Evolutionary conservation across 2,113 vertebrate genomes (phyloP).

Genomic region (Heterocephalus glaber): DNA sequence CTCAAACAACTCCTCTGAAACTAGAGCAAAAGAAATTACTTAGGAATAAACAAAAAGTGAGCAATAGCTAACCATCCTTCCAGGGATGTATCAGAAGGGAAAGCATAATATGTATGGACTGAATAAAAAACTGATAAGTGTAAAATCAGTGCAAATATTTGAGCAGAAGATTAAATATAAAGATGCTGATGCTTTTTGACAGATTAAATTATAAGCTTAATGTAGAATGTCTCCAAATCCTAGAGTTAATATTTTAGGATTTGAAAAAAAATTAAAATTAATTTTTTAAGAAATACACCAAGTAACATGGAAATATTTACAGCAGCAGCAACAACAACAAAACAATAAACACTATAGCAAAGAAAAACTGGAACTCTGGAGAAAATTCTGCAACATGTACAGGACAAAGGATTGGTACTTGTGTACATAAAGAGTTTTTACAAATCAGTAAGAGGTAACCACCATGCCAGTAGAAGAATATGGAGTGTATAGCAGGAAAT

Average conservation of each 20-base stretch:
- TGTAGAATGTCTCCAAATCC: neutral
- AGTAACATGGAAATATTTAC: neutral
- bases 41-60: neutral
- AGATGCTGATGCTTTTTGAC: neutral
- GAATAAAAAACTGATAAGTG: neutral
- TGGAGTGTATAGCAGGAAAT: neutral
- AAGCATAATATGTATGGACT: neutral
- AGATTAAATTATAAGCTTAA: neutral
- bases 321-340: neutral
- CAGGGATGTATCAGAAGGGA: neutral
- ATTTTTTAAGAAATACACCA: neutral
- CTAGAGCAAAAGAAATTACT: neutral
- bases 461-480: neutral
- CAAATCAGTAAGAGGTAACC: neutral
- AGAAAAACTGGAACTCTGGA: neutral
- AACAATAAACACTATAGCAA: neutral
- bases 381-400: neutral
- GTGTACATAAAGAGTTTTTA: neutral
- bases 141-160: neutral
- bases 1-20: neutral
- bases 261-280: neutral
- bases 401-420: neutral
- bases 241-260: neutral
- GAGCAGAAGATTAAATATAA: neutral
- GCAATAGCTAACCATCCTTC: neutral